A percentile compares a stretch with the other conserved stretches of the same genome.
These are phyloP conservation scores for Epizoanthus ramosus DNA, from an alignment of 92 coral and sea anemone genomes.

Conservation along the genomic window DNA sequence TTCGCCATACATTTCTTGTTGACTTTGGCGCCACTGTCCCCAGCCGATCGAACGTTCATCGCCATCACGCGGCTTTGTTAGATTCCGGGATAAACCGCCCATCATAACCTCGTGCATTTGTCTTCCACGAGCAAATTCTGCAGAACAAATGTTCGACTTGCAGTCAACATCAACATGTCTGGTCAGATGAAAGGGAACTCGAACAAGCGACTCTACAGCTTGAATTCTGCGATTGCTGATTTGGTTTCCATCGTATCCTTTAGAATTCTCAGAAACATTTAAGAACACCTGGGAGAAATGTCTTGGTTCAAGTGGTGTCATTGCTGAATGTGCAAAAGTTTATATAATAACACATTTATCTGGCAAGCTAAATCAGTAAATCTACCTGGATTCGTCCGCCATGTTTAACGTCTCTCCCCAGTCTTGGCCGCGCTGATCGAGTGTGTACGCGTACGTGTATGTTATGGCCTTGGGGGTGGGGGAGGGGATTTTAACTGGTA, in stretches of 20 bases:
- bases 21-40: neutral
- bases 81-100: neutral
- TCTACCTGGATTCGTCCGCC: constrained; percentile 1
- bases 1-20: neutral
- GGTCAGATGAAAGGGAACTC: neutral
- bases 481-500: too few relatives aligned
- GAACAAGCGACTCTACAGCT: constrained; percentile 17
- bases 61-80: neutral
- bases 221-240: neutral
- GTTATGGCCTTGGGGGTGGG: too few relatives aligned
- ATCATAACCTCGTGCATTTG: neutral
- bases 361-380: too few relatives aligned
- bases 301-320: neutral
- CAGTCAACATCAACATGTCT: neutral
- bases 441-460: too few relatives aligned
- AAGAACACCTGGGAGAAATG: constrained; percentile 8
- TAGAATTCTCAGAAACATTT: constrained; percentile 13
- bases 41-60: neutral
- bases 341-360: too few relatives aligned
- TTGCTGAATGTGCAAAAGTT: too few relatives aligned
- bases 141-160: neutral
- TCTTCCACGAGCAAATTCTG: neutral
- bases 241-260: constrained; percentile 29
- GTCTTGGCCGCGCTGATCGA: neutral
- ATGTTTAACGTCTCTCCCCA: constrained; percentile 4